Conservation (phyloP, 1,140 invertebrate genomes). For the Pararge aegeria region DNA sequence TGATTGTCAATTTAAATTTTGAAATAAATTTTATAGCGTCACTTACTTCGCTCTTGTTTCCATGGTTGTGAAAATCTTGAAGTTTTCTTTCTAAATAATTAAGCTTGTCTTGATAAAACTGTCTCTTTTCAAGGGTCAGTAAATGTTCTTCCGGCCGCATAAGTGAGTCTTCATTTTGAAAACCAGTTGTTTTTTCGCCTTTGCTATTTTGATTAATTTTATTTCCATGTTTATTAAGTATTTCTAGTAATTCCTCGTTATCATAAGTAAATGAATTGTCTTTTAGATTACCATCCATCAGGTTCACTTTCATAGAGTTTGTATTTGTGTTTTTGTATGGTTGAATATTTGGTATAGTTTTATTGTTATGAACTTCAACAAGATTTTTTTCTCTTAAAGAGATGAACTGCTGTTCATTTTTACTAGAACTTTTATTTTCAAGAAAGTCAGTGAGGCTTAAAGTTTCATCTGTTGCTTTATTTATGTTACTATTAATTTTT, state of each 20-base stretch:
- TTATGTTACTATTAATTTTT: not conserved
- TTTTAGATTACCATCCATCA: not conserved
- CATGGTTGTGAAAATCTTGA: slow-evolving; percentile 14
- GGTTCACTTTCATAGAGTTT: not conserved
- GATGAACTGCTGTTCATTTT: not conserved
- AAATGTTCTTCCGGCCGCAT: slow-evolving; percentile 20
- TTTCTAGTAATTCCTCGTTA: not conserved
- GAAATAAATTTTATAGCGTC: too few species aligned
- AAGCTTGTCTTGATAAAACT: slow-evolving; percentile 49
- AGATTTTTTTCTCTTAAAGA: not conserved
- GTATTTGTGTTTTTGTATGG: not conserved
- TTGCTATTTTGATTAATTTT: not conserved
- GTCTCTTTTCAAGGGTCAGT: slow-evolving; percentile 39
- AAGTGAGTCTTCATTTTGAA: not conserved
- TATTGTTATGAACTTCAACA: not conserved
- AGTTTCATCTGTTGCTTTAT: not conserved
- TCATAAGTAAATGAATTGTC: not conserved
- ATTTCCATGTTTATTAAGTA: not conserved
- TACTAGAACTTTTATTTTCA: not conserved
- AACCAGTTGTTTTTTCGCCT: not conserved
- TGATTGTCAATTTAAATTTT: too few species aligned
- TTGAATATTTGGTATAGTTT: not conserved
- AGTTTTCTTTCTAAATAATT: slow-evolving; percentile 43
- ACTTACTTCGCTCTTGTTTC: slow-evolving; percentile 3
- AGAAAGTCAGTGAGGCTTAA: not conserved